Evolutionary conservation across 1,140 invertebrate species (phyloP).

Genomic region (Drosophila micromelanica): DNA sequence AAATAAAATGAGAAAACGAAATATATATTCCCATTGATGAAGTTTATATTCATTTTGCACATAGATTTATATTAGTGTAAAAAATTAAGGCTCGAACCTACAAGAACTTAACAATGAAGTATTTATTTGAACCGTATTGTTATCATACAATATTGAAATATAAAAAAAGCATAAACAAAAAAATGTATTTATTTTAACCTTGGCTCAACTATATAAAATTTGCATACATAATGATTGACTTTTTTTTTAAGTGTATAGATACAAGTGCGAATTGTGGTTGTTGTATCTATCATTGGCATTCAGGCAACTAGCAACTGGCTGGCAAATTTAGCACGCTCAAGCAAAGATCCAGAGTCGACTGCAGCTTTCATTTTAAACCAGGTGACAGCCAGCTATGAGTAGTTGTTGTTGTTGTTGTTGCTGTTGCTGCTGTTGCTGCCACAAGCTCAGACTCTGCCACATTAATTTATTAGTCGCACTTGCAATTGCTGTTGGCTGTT

Average conservation of each 20-base stretch:
- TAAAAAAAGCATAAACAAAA: too few species aligned
- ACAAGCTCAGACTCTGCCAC: conserved; percentile 36
- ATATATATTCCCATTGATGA: too few species aligned
- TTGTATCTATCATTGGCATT: conserved; percentile 66
- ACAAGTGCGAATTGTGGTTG: conserved; percentile 23
- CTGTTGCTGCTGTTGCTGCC: conserved; percentile 33
- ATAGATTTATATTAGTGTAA: too few species aligned
- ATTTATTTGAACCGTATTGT: too few species aligned
- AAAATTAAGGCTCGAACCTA: too few species aligned
- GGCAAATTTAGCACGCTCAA: conserved; percentile 74
- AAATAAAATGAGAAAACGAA: too few species aligned
- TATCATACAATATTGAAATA: too few species aligned
- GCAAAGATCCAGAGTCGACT: conserved; percentile 15
- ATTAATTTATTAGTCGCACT: conserved; percentile 39
- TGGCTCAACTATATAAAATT: too few species aligned
- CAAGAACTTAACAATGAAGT: too few species aligned
- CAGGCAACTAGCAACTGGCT: conserved; percentile 42
- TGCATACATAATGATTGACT: too few species aligned
- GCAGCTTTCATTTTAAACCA: conserved; percentile 73
- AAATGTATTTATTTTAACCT: too few species aligned
- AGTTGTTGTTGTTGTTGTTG: conserved; percentile 16
- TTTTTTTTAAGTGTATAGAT: background rate
- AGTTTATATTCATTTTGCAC: too few species aligned
- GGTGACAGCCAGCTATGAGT: conserved; percentile 75
- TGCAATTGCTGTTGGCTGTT: conserved; percentile 36